phyloP scores from a whole-genome alignment of 2,113 vertebrate genomes.

The Equus quagga region DNA sequence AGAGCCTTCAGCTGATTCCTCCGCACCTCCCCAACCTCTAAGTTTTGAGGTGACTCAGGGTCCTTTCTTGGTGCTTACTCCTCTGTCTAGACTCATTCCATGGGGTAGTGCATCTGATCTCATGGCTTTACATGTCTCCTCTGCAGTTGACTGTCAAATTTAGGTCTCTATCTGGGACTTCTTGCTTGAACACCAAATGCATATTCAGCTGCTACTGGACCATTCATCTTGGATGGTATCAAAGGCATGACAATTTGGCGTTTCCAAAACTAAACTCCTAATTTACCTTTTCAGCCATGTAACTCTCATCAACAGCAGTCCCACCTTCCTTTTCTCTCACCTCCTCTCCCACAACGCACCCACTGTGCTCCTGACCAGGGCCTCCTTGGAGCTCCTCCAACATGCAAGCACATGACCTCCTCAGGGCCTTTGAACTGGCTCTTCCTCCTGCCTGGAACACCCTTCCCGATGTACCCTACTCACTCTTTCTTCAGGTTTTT shows the following conservation, averaged over 20 bases:
- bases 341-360: neutral
- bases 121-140: neutral
- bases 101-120: accelerated
- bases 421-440: neutral
- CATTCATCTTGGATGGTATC: accelerated
- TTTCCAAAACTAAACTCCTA: neutral
- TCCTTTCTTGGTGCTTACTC: too few species aligned
- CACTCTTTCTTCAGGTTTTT: neutral
- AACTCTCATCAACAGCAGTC: too few species aligned
- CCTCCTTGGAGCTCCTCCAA: too few species aligned
- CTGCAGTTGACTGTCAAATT: accelerated
- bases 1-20: neutral
- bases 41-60: neutral
- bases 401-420: accelerated
- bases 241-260: neutral
- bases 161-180: neutral
- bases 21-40: neutral
- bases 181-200: neutral
- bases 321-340: accelerated
- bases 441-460: neutral
- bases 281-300: too few species aligned
- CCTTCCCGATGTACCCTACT: neutral
- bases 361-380: accelerated
- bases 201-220: neutral
- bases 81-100: neutral